These are phyloP conservation scores for Cenopis cana DNA, from an alignment of 2,888 invertebrate species.

Conservation along the genomic window DNA sequence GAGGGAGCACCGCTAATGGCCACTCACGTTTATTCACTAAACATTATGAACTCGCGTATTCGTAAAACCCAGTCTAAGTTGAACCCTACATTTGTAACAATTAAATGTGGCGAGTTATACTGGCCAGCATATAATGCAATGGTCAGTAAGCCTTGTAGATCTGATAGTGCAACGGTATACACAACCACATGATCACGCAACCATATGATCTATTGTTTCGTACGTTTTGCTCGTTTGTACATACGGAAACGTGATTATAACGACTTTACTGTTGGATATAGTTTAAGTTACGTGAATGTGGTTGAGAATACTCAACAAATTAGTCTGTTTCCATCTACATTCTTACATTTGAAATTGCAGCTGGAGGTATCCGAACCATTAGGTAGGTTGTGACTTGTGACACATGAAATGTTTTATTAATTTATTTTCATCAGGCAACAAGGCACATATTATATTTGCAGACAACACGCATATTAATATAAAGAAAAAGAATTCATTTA, in stretches of 20 bases:
- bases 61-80: not conserved
- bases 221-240: constrained; percentile 29
- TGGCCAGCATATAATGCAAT: not conserved
- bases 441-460: no score
- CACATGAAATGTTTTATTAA: no score
- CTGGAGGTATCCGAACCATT: no score
- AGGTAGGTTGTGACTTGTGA: no score
- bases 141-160: not conserved
- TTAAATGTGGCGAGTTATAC: not conserved
- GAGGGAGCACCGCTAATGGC: constrained; percentile 23
- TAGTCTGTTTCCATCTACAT: not conserved
- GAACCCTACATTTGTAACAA: not conserved
- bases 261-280: not conserved
- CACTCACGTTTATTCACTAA: constrained; percentile 15
- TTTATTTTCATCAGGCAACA: no score
- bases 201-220: constrained; percentile 34
- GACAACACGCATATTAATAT: no score
- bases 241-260: not conserved
- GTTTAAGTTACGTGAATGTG: not conserved
- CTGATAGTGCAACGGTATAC: constrained; percentile 31
- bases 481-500: no score
- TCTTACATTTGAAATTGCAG: no score
- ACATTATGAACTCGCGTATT: not conserved
- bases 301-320: not conserved
- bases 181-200: constrained; percentile 27